Evolutionary conservation across 2,888 invertebrate genomes (phyloP).

Genomic region (Teleogryllus oceanicus): DNA sequence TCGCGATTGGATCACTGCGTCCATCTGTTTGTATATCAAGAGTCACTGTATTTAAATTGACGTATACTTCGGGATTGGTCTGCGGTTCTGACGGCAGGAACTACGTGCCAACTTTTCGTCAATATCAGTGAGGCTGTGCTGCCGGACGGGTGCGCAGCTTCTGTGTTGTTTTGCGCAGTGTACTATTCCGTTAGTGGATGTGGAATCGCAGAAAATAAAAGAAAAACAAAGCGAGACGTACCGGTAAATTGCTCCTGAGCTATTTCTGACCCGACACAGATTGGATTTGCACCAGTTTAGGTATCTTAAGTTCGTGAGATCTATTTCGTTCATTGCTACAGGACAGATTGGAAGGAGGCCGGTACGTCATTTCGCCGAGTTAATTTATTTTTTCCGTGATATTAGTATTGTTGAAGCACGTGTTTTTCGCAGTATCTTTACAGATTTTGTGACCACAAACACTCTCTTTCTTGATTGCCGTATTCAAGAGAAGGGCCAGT

Average conservation of each 20-base stretch:
- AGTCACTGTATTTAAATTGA: no score
- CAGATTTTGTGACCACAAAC: background rate
- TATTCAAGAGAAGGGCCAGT: background rate
- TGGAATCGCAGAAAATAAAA: background rate
- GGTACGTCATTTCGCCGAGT: background rate
- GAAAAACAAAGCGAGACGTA: background rate
- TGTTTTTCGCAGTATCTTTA: no score
- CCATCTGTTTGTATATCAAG: no score
- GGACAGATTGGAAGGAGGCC: background rate
- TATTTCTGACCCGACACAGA: background rate
- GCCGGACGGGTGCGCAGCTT: background rate
- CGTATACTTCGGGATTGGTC: background rate
- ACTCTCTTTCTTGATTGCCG: background rate
- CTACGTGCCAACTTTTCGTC: background rate
- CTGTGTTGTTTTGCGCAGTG: background rate
- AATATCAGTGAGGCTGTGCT: constrained; percentile 6
- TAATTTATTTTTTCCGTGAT: background rate
- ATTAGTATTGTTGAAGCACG: background rate
- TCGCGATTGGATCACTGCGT: no score
- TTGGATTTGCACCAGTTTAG: background rate
- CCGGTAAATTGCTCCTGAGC: background rate
- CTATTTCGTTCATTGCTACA: background rate
- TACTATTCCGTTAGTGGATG: background rate
- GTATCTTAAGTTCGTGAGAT: background rate
- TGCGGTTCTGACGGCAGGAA: background rate